Evolutionary conservation across 2,888 invertebrate species (phyloP).

Genomic region (Diaphora mendica): DNA sequence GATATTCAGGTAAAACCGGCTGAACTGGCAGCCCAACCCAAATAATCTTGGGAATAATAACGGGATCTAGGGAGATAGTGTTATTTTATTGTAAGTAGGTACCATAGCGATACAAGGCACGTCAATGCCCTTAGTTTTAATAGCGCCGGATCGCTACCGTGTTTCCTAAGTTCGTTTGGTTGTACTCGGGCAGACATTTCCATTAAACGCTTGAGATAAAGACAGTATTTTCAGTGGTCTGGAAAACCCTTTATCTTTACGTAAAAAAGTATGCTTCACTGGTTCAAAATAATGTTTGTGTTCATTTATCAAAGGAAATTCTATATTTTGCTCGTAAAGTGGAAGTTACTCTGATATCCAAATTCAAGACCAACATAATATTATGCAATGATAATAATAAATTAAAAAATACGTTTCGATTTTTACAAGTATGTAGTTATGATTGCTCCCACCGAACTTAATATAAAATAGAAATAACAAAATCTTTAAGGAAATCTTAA

Average conservation of each 20-base stretch:
- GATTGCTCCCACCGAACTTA: too few relatives aligned
- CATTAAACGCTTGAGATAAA: constrained; percentile 45
- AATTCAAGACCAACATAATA: background rate
- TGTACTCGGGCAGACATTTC: constrained; percentile 38
- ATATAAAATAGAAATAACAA: too few relatives aligned
- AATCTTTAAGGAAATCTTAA: too few relatives aligned
- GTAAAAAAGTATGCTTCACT: constrained; percentile 28
- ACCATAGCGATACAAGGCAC: background rate
- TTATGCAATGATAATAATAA: background rate
- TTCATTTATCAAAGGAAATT: background rate
- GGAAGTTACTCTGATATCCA: background rate
- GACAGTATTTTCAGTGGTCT: constrained; percentile 39
- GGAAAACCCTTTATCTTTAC: constrained; percentile 26
- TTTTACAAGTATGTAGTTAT: background rate
- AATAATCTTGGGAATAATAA: too few relatives aligned
- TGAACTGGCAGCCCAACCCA: too few relatives aligned
- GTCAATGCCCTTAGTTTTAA: constrained; percentile 25
- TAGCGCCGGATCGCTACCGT: constrained; percentile 26
- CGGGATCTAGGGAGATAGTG: too few relatives aligned
- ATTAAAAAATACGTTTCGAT: background rate
- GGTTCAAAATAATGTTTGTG: constrained; percentile 26
- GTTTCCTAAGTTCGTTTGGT: constrained; percentile 34
- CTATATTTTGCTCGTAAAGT: background rate
- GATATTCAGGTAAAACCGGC: too few relatives aligned
- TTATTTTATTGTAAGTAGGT: background rate